These are phyloP conservation scores for Plodia interpunctella DNA, from an alignment of 1,140 invertebrate species.

Conservation along the genomic window DNA sequence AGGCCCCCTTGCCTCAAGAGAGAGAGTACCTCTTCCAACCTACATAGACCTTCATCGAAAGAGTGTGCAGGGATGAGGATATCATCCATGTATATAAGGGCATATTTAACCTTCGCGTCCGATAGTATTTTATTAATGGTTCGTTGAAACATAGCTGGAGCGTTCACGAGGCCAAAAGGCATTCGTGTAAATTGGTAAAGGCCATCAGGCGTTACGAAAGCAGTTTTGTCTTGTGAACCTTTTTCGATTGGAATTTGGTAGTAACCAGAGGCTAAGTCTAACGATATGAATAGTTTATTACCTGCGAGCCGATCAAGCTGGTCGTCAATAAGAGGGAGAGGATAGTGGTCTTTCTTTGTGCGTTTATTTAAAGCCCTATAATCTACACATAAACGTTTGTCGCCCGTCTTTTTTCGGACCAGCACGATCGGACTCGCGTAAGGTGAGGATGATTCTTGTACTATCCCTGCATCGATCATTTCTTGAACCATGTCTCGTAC, in stretches of 20 bases:
- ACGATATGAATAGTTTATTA: background rate
- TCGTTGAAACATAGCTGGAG: no score
- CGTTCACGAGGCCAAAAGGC: slow-evolving; percentile 9
- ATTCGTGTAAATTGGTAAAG: background rate
- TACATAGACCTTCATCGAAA: no score
- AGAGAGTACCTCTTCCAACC: no score
- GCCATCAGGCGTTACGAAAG: slow-evolving; percentile 9
- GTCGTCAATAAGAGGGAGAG: background rate
- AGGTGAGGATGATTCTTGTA: background rate
- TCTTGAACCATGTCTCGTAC: background rate
- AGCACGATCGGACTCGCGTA: slow-evolving; percentile 6
- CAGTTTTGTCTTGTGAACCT: background rate
- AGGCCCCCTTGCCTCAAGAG: no score
- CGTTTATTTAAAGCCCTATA: background rate
- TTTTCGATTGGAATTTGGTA: background rate
- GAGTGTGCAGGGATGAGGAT: no score
- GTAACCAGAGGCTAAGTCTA: slow-evolving; percentile 4
- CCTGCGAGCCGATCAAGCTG: background rate
- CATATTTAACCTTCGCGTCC: no score
- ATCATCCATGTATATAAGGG: no score
- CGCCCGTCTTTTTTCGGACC: slow-evolving; percentile 4
- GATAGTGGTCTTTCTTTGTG: slow-evolving; percentile 7
- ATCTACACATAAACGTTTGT: slow-evolving; percentile 7
- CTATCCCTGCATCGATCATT: background rate
- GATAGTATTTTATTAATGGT: no score